Base-by-base conservation (phyloP, 2,797 vertebrate species). In the Chromobotia macracanthus region DNA sequence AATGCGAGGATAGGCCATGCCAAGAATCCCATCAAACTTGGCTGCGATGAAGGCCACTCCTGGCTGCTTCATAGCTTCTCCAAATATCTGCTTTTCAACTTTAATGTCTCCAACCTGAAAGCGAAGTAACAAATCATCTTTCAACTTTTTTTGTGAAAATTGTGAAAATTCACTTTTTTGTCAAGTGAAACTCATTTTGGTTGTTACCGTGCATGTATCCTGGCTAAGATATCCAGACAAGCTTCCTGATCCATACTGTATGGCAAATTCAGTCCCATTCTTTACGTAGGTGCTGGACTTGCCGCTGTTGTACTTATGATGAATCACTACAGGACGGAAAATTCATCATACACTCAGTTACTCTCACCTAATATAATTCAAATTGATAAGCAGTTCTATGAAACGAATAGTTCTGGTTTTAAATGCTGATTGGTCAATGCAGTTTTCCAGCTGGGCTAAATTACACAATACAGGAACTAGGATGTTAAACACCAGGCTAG, bases 21-120 rank as follows among this genome's bases (percentile, higher is more conserved):
- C 97, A 16, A 99, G 90, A 88, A 99, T 99, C 21, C 98, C 97
- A 0, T 99, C 97, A 0, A 99, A 99, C 90, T 95, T 98, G 65
- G 97, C 98, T 0, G 95, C 95, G 0, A 98, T 92, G 83, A 99
- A 99, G 0, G 93, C 90, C 13, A 96, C 50, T 0, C 98, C 97
- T 0, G 97, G 97, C 90, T 99, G 95, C 87, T 96, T 97, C 76
- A 88, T 92, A 2, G 97, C 98, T 77, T 99, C 98, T 0, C 96
- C 98, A 0, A 99, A 99, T 3, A 86, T 74, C 91, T 99, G 98
- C 0, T 87, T 77, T 18, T 88, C 56, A 63, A 99, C 90, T 0
- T 81, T 31, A 18, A 99, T 1, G 65, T 91, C 48, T 1, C 92
- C 93, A 0, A 90, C 79, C 91, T 92, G 51, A 1, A 2, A 5